A percentile compares a stretch with the other conserved stretches of the same genome.
These are phyloP conservation scores for Parascotia fuliginaria DNA, from an alignment of 2,888 invertebrate genomes.

Conservation along the genomic window DNA sequence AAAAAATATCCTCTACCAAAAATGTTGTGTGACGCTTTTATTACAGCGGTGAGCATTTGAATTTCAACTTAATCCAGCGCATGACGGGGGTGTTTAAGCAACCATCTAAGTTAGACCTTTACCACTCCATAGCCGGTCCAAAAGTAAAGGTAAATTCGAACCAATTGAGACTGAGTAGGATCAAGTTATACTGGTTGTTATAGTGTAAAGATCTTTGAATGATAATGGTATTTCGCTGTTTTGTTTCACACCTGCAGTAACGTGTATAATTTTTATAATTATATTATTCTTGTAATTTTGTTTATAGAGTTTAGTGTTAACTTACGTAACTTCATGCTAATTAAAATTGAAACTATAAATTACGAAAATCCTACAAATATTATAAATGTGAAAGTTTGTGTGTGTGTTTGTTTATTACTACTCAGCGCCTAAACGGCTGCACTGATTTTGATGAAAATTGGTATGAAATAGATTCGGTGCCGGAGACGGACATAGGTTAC, in stretches of 20 bases:
- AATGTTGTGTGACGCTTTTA: conserved; percentile 7
- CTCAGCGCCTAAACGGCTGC: too few relatives aligned
- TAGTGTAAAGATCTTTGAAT: conserved; percentile 39
- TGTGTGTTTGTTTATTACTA: too few relatives aligned
- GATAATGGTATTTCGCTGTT: conserved; percentile 42
- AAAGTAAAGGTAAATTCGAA: neutral
- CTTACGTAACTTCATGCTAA: too few relatives aligned
- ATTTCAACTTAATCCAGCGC: conserved; percentile 39
- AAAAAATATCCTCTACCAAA: conserved; percentile 6
- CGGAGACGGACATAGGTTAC: too few relatives aligned
- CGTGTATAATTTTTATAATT: conserved; percentile 26
- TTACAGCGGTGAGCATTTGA: conserved; percentile 9
- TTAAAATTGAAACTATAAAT: too few relatives aligned
- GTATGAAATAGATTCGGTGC: too few relatives aligned
- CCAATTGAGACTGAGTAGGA: neutral
- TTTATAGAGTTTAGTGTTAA: too few relatives aligned
- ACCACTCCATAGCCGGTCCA: neutral
- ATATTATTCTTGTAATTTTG: too few relatives aligned
- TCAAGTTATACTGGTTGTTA: conserved; percentile 14
- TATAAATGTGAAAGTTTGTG: too few relatives aligned
- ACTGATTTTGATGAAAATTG: too few relatives aligned
- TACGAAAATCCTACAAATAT: too few relatives aligned
- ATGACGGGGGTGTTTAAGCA: conserved; percentile 34
- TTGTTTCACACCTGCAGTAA: conserved; percentile 44
- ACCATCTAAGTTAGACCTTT: conserved; percentile 16